phyloP scores from a whole-genome alignment of 1,140 invertebrate species.

The Odontomachus brunneus region DNA sequence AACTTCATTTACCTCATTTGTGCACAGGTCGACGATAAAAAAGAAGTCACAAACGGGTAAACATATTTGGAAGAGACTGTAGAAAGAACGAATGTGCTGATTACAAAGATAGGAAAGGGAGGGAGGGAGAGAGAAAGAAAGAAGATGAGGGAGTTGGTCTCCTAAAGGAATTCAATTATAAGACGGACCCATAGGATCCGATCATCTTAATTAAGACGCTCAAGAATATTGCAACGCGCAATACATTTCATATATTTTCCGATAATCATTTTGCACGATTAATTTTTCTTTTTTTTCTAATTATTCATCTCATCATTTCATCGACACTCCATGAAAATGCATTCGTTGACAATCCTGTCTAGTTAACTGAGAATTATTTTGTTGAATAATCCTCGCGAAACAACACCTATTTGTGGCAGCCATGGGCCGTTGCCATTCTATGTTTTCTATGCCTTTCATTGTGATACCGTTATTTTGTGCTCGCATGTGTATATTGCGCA shows the following conservation, averaged over 20 bases:
- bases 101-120: no score
- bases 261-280: constrained; percentile 24
- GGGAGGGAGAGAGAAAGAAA: no score
- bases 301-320: background rate
- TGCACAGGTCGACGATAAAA: background rate
- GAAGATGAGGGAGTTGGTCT: constrained; percentile 13
- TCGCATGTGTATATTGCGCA: background rate
- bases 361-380: constrained; percentile 3
- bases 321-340: background rate
- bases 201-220: constrained; percentile 45
- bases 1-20: constrained; percentile 33
- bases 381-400: background rate
- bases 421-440: no score
- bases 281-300: background rate
- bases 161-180: constrained; percentile 62
- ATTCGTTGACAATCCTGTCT: background rate
- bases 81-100: constrained; percentile 29
- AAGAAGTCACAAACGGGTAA: background rate
- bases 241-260: background rate
- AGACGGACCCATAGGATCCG: background rate
- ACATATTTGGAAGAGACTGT: background rate
- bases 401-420: constrained; percentile 10
- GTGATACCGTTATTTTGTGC: constrained; percentile 23
- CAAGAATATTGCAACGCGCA: constrained; percentile 10
- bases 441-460: background rate